These are phyloP conservation scores for Fopius arisanus DNA, from an alignment of 1,140 invertebrate species.

Conservation along the genomic window DNA sequence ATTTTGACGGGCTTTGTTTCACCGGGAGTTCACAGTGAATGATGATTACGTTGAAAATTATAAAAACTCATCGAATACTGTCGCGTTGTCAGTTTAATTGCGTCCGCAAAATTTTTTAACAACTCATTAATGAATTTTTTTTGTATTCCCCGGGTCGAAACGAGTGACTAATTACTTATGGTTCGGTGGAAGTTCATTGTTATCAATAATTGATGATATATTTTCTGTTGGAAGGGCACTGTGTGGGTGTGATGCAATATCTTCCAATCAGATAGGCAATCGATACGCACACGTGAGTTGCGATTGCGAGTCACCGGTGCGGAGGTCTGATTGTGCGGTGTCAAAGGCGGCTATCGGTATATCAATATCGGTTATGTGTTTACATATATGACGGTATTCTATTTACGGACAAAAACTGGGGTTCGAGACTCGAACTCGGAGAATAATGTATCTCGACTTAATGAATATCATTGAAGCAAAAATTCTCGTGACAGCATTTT, in stretches of 20 bases:
- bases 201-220: no score
- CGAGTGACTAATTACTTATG: no score
- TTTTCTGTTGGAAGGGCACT: not conserved
- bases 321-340: slow-evolving; percentile 7
- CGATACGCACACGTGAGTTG: slow-evolving; percentile 8
- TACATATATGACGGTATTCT: not conserved
- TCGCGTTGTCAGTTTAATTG: not conserved
- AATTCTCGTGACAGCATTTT: no score
- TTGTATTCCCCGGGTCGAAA: not conserved
- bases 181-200: no score
- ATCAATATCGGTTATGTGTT: slow-evolving; percentile 6
- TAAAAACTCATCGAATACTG: not conserved
- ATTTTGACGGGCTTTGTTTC: not conserved
- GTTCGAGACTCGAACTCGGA: not conserved
- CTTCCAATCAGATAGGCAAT: slow-evolving; percentile 6
- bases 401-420: not conserved
- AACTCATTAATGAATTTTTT: not conserved
- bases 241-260: not conserved
- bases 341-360: slow-evolving; percentile 6
- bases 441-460: not conserved
- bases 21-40: not conserved
- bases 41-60: not conserved
- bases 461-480: no score
- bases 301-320: not conserved
- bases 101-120: not conserved